phyloP scores from a whole-genome alignment of 2,797 vertebrate genomes.

The Sandelia bainsii region DNA sequence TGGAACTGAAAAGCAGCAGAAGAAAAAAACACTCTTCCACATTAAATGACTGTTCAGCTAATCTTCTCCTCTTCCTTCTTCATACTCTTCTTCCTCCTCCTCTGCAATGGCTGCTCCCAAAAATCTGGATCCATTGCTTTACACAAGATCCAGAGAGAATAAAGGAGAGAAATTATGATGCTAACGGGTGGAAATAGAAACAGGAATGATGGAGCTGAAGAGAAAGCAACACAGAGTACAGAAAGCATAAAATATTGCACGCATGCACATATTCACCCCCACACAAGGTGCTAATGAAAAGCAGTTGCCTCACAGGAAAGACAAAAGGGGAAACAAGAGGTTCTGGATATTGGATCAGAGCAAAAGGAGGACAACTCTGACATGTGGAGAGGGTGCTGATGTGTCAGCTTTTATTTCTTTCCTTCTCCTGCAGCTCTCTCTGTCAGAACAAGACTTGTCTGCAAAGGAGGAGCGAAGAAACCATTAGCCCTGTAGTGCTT shows the following conservation, averaged over 20 bases:
- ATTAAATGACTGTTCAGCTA: slow-evolving; percentile 42
- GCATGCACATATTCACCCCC: slow-evolving; percentile 24
- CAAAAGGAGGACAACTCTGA: slow-evolving; percentile 65
- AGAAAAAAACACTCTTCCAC: background rate
- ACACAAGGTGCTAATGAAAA: slow-evolving; percentile 47
- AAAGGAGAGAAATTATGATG: slow-evolving; percentile 2
- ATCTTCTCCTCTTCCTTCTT: slow-evolving; percentile 41
- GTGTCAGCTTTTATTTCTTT: slow-evolving; percentile 66
- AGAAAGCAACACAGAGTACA: background rate
- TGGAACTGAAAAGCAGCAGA: slow-evolving; percentile 8
- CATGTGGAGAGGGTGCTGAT: slow-evolving; percentile 66
- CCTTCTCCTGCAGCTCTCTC: slow-evolving; percentile 55
- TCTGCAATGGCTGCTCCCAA: slow-evolving; percentile 26
- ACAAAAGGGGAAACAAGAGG: slow-evolving; percentile 41
- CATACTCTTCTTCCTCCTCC: slow-evolving; percentile 8
- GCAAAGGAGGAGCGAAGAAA: slow-evolving; percentile 28
- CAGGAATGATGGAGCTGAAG: background rate
- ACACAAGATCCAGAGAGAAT: slow-evolving; percentile 20
- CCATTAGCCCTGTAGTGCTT: slow-evolving; percentile 62
- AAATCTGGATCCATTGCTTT: slow-evolving; percentile 34
- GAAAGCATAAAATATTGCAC: slow-evolving; percentile 25
- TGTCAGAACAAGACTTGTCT: slow-evolving; percentile 65
- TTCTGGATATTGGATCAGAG: slow-evolving; percentile 54
- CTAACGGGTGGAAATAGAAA: background rate
- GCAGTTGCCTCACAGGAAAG: slow-evolving; percentile 23